A percentile compares a stretch with the other conserved stretches of the same genome.
Evolutionary conservation across 35 echinoderm and acorn worm genomes (phyloP).

Genomic region (Acanthaster planci): DNA sequence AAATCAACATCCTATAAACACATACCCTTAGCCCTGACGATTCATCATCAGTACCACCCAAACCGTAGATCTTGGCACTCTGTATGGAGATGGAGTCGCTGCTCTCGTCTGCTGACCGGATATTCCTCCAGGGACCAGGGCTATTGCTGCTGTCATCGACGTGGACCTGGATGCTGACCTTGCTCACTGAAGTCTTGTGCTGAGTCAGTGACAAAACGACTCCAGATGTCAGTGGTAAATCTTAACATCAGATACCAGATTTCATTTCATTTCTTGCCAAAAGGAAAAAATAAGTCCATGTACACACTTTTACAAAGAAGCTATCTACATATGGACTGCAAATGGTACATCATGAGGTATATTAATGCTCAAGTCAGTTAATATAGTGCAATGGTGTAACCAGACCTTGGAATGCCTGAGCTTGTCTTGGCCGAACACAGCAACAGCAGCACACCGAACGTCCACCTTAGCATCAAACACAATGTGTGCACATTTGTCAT

Average conservation of each 20-base stretch:
- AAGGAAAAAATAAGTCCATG: no score
- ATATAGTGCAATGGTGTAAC: not conserved
- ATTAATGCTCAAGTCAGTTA: not conserved
- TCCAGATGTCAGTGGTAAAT: no score
- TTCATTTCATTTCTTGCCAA: no score
- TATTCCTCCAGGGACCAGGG: not conserved
- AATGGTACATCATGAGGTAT: no score
- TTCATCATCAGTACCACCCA: not conserved
- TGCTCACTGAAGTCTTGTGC: not conserved
- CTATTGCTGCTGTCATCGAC: not conserved
- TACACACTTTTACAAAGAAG: no score
- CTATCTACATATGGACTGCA: no score
- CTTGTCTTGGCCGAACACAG: not conserved
- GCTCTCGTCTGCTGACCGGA: not conserved
- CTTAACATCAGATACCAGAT: no score
- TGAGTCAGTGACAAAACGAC: not conserved
- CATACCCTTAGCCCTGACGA: no score
- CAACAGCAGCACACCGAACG: not conserved
- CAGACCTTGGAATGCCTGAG: constrained; percentile 4
- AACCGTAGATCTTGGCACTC: constrained; percentile 5
- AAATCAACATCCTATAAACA: not conserved
- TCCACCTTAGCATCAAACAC: constrained; percentile 34
- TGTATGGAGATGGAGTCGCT: not conserved
- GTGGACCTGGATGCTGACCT: constrained; percentile 1
- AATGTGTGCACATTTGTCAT: constrained; percentile 18